Evolutionary conservation across 53 echinoderm and acorn worm species (phyloP).

Genomic region (Patiria pectinifera): DNA sequence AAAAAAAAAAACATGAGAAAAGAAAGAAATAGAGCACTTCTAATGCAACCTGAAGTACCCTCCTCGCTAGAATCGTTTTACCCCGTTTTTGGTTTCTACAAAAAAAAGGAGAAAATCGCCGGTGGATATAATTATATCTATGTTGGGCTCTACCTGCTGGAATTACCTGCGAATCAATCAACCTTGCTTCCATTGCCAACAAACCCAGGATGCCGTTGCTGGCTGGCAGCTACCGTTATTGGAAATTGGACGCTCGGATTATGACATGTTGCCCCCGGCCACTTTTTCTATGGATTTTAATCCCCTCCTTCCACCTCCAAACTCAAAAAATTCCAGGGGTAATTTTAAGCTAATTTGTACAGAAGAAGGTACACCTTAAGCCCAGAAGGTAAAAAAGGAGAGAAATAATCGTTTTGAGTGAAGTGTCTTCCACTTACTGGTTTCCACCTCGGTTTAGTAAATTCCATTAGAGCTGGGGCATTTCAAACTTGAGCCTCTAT

Average conservation of each 20-base stretch:
- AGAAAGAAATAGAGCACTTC: conserved; percentile 1
- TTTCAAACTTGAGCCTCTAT: background rate
- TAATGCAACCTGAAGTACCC: conserved; percentile 6
- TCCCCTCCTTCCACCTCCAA: conserved; percentile 3
- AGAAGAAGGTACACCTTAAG: conserved; percentile 48
- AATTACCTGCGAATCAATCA: conserved; percentile 54
- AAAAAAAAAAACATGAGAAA: background rate
- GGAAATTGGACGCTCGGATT: conserved; percentile 47
- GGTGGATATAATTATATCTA: conserved; percentile 53
- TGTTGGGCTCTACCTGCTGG: conserved; percentile 43
- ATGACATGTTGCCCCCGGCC: conserved; percentile 38
- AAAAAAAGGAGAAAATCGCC: background rate
- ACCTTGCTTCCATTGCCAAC: background rate
- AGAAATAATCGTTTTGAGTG: background rate
- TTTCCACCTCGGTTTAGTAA: conserved; percentile 5
- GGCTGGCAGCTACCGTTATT: conserved; percentile 10
- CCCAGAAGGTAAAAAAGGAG: conserved; percentile 18
- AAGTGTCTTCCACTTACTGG: conserved; percentile 10
- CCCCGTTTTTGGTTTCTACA: conserved; percentile 20
- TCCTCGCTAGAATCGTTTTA: conserved; percentile 2
- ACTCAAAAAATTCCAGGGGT: conserved; percentile 28
- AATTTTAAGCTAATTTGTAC: conserved; percentile 57
- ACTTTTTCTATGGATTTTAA: conserved; percentile 51
- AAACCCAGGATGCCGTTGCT: background rate
- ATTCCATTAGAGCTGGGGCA: conserved; percentile 42